A percentile compares a stretch with the other conserved stretches of the same genome.
phyloP scores from a whole-genome alignment of 2,797 vertebrate species.

The Psittacula echo region DNA sequence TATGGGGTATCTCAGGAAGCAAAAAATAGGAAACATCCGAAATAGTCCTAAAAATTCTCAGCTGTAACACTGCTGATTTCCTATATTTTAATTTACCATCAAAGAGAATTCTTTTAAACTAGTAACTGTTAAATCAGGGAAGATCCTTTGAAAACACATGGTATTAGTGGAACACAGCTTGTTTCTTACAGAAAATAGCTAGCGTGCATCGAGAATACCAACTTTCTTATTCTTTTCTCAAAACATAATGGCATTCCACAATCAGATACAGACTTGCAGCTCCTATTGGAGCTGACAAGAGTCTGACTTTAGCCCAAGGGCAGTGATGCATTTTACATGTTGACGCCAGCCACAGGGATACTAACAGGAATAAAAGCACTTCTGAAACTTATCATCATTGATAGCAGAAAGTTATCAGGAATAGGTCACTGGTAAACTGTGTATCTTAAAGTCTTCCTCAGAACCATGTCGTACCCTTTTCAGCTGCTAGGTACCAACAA shows the following conservation, averaged over 20 bases:
- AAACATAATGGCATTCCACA: not conserved
- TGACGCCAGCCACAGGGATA: not conserved
- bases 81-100: not conserved
- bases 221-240: not conserved
- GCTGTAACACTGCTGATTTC: not conserved
- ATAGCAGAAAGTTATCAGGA: not conserved
- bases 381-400: not conserved
- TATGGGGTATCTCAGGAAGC: not conserved
- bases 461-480: not conserved
- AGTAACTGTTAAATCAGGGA: not conserved
- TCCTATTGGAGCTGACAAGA: not conserved
- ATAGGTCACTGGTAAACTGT: not conserved
- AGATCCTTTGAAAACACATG: accelerated
- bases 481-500: not conserved
- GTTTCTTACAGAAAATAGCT: not conserved
- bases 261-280: not conserved
- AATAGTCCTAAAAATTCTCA: not conserved
- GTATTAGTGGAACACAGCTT: not conserved
- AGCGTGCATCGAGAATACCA: not conserved
- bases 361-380: not conserved
- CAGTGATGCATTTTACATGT: not conserved
- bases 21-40: not conserved
- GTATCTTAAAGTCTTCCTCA: not conserved
- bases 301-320: not conserved
- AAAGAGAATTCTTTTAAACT: not conserved